These are phyloP conservation scores for Serinus canaria DNA, from an alignment of 2,113 vertebrate species.

Conservation along the genomic window DNA sequence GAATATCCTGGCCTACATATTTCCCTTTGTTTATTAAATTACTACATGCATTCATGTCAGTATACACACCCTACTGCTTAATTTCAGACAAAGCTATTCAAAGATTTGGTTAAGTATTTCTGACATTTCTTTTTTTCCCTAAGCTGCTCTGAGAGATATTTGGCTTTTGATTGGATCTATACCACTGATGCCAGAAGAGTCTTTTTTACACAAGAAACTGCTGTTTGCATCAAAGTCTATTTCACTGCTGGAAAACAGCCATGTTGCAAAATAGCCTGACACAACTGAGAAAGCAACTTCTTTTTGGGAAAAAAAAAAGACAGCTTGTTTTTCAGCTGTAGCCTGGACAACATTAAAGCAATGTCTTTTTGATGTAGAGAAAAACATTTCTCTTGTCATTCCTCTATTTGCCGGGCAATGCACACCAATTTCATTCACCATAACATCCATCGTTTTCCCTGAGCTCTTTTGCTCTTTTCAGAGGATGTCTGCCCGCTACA, in stretches of 20 bases:
- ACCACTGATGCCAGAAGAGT: background rate
- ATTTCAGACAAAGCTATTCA: background rate
- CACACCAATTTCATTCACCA: background rate
- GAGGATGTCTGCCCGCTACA: background rate
- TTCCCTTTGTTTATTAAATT: conserved; percentile 1
- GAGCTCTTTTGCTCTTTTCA: background rate
- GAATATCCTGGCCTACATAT: background rate
- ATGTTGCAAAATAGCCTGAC: background rate
- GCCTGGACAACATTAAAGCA: conserved; percentile 1
- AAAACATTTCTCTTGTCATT: background rate
- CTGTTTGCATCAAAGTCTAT: background rate
- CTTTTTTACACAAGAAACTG: background rate
- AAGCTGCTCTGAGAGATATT: background rate
- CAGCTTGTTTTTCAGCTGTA: background rate
- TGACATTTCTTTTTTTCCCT: background rate
- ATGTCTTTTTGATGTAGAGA: background rate
- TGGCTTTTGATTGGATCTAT: background rate
- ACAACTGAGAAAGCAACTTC: background rate
- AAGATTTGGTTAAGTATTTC: background rate
- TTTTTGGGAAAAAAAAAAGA: background rate
- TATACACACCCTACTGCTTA: background rate
- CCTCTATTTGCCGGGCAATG: background rate
- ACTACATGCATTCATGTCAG: background rate
- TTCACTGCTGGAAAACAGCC: background rate
- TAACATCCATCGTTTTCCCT: fast-evolving